Evolutionary conservation across 1,140 invertebrate genomes (phyloP), one percentile per base, ranked within the genome.

Genomic region (Vanessa tameamea): DNA sequence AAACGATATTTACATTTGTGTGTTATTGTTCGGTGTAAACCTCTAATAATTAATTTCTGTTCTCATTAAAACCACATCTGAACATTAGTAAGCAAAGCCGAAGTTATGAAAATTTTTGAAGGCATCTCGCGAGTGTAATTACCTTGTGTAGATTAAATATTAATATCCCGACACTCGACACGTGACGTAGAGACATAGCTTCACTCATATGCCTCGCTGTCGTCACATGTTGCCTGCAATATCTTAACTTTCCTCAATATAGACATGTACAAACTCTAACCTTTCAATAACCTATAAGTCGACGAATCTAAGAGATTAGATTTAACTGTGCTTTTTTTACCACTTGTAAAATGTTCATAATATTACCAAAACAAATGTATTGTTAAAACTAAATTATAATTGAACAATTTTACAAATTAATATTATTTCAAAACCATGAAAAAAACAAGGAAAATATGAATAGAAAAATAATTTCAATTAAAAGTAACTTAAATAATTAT

Each of bases 141-240:
- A 84, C 82, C 77, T 82, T 81, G 78, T 72, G 74, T 79, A 78
- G 75, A 84, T 79, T 82, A 82, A 84, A 82, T 84, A 84, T 84
- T 84, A 78, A 81, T 81, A 84, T 79, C 68, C 72, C 57, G 69
- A 80, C 51, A 77, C 75, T 77, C 71, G 76, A 82, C 77, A 77
- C 80, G 69, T 76, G 76, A 73, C 77, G 75, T 74, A 50, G 65
- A 74, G 75, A 78, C 57, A 73, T 65, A 66, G 69, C 76, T 75
- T 72, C 72, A 75, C 57, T 51, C 69, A 69, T 61, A n/a, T 77
- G 76, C 79, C 67, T 72, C 61, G 66, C 70, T 68, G 63, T 26
- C 72, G 65, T 76, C 79, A 82, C 72, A 78, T 82, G 78, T 76
- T 75, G 69, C 76, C 70, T 55, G 71, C 72, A 83, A 81, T 81